These are phyloP conservation scores for Craterocephalus amniculus DNA, from an alignment of 2,797 vertebrate species.

Conservation along the genomic window DNA sequence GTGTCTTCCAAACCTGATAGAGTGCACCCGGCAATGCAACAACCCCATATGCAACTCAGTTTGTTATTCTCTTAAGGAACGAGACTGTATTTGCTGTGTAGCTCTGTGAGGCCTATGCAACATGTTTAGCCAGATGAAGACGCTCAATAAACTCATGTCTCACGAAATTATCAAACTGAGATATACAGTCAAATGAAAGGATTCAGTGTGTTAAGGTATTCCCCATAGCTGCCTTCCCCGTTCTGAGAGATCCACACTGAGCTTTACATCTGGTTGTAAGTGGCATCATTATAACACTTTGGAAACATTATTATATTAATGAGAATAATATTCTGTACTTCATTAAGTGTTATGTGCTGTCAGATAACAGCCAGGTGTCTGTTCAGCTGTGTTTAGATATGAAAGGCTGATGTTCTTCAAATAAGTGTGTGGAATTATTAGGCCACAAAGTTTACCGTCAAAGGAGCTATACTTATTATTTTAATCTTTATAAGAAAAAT, in stretches of 20 bases:
- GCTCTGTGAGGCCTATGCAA: constrained; percentile 18
- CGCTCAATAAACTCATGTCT: background rate
- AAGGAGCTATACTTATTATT: too few species aligned
- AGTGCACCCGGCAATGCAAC: constrained; percentile 22
- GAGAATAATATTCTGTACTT: background rate
- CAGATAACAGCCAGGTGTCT: background rate
- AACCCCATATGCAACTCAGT: constrained; percentile 35
- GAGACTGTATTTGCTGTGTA: constrained; percentile 43
- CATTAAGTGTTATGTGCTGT: background rate
- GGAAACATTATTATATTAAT: too few species aligned
- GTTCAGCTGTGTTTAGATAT: too few species aligned
- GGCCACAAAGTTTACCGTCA: background rate
- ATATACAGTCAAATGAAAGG: background rate
- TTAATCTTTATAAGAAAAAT: too few species aligned
- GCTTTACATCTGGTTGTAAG: background rate
- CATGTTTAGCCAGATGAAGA: constrained; percentile 7
- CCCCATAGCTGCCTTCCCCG: background rate
- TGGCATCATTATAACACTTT: background rate
- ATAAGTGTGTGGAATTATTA: background rate
- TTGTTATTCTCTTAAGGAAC: constrained; percentile 68
- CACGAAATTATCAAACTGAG: background rate
- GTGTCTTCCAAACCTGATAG: constrained; percentile 40
- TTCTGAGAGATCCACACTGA: background rate
- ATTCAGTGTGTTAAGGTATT: background rate
- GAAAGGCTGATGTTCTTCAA: background rate